Percentiles rank a stretch among this genome's conserved stretches.
Evolutionary conservation across 1,140 invertebrate species (phyloP).

Genomic region (Hormaphis cornu): DNA sequence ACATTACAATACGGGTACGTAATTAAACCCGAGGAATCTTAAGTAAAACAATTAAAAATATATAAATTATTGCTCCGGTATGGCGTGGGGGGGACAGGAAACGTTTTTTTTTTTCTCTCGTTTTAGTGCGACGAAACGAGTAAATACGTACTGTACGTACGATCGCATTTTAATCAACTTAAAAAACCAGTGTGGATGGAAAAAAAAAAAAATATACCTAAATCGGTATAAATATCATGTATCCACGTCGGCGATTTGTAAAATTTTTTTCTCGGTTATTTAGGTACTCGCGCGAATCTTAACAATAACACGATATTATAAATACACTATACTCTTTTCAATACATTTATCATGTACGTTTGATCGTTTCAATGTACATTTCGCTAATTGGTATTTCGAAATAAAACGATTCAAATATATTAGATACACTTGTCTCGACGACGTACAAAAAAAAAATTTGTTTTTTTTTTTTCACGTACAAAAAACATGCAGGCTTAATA

Average conservation of each 20-base stretch:
- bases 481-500: background rate
- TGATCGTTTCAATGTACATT: slow-evolving; percentile 20
- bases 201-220: too few relatives aligned
- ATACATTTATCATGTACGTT: too few relatives aligned
- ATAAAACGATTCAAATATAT: slow-evolving; percentile 1
- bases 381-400: background rate
- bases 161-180: slow-evolving; percentile 11
- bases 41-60: background rate
- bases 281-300: slow-evolving; percentile 19
- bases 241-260: too few relatives aligned
- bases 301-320: too few relatives aligned
- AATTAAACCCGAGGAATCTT: background rate
- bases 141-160: slow-evolving; percentile 20
- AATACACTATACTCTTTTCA: too few relatives aligned
- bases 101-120: background rate
- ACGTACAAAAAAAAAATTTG: slow-evolving; percentile 5
- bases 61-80: background rate
- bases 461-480: too few relatives aligned
- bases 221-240: too few relatives aligned
- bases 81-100: background rate
- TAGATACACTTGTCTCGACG: background rate
- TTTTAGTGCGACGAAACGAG: background rate
- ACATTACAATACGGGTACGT: background rate
- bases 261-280: too few relatives aligned
- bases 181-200: too few relatives aligned